Base-by-base conservation (phyloP, 2,888 invertebrate species). In the Platerodrilus igneus region DNA sequence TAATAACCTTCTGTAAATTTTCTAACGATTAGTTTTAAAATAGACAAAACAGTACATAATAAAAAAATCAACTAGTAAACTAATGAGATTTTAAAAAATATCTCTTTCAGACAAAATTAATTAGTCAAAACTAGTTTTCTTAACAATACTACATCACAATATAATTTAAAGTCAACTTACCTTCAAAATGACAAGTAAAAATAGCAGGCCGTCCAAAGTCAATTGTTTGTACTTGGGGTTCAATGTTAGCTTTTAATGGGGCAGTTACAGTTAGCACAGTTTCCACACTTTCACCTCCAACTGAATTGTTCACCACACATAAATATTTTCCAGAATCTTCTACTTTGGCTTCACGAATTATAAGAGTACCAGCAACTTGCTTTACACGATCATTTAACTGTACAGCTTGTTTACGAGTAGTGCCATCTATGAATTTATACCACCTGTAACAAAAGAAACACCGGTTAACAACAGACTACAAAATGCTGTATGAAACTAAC, bases 271-370 rank as follows among this genome's bases (percentile, higher is more conserved):
- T 91, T 9, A 95, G 71, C 3, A 91, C 89, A 2, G 93, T 93
- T 65, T 91, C 90, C 1, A 92, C 91, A 57, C 89, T 89, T 67
- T 93, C 91, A 13, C 89, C 88, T 19, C 95, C 95, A 28, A 94
- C 91, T 0, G 90, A 88, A 66, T 96, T 96, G 63, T 91, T 92
- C 1, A 93, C 94, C 47, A 92, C 88, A 66, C 95, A 95, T 45
- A 90, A 71, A 65, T 95, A 96, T 70, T 90, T 89, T 58, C 94
- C 95, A 47, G 91, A 91, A 68, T 96, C 95, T 58, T 87, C 86
- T 23, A 92, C 89, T 57, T 85, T 82, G 8, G 92, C 91, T 63
- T 91, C 88, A 50, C 86, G 82, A 53, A 96, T 92, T 53, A 94
- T 89, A 55, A 96, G 73, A 45, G 94, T 94, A 40, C 94, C 94